phyloP scores from a whole-genome alignment of 2,113 vertebrate genomes.

The Spea bombifrons region DNA sequence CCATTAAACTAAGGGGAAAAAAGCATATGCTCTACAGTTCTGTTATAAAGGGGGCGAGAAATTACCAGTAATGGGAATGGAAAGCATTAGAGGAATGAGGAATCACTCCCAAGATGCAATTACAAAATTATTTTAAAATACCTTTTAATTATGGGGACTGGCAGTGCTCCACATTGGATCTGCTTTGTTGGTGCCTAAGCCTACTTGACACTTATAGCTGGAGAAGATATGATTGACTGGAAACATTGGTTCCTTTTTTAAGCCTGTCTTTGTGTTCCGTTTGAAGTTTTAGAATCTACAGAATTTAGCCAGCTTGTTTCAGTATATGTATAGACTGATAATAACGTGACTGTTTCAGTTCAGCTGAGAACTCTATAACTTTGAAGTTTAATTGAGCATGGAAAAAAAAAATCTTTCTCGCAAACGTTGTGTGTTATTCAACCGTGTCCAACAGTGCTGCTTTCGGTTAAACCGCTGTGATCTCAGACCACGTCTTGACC shows the following conservation, averaged over 20 bases:
- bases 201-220: conserved; percentile 30
- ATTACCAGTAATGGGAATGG: conserved; percentile 8
- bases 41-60: conserved; percentile 1
- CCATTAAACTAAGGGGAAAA: too few relatives aligned
- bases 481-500: background rate
- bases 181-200: conserved; percentile 37
- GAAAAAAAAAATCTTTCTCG: background rate
- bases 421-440: background rate
- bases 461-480: conserved; percentile 10
- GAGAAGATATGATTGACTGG: conserved; percentile 27
- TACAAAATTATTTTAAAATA: conserved; percentile 46
- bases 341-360: conserved; percentile 1
- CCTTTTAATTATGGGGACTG: conserved; percentile 42
- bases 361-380: background rate
- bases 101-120: conserved; percentile 44
- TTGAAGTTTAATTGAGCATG: background rate
- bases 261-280: conserved; percentile 3
- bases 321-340: conserved; percentile 15
- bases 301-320: background rate
- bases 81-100: conserved; percentile 32
- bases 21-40: too few relatives aligned
- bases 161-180: conserved; percentile 27
- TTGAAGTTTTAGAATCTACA: conserved; percentile 1
- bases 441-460: background rate
- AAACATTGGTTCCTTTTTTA: conserved; percentile 28